These are phyloP conservation scores for Nebria brevicollis DNA, from an alignment of 2,888 invertebrate species.

Conservation along the genomic window DNA sequence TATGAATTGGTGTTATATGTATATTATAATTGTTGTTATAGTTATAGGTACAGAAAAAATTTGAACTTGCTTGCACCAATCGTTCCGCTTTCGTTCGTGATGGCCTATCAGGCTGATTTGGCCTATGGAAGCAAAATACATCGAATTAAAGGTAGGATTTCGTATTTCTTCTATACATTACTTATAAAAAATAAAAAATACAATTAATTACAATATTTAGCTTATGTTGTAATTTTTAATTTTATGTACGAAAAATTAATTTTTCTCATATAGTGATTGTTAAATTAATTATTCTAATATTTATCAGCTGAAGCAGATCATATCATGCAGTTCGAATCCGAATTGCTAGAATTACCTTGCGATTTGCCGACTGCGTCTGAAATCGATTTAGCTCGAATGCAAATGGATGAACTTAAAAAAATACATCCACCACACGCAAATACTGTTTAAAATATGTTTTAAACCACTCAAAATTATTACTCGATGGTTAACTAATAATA, in stretches of 20 bases:
- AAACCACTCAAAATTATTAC: neutral
- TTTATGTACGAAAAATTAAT: too few species aligned
- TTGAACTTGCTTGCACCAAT: constrained; percentile 72
- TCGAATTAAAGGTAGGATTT: constrained; percentile 74
- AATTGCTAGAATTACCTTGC: constrained; percentile 76
- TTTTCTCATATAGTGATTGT: too few species aligned
- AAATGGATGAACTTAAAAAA: constrained; percentile 56
- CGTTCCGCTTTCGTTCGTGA: constrained; percentile 76
- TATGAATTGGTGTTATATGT: constrained; percentile 52
- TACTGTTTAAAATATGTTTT: constrained; percentile 26
- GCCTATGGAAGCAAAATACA: constrained; percentile 82
- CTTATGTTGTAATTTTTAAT: too few species aligned
- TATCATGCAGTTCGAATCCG: constrained; percentile 79
- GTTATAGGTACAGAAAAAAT: constrained; percentile 71
- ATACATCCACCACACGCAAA: constrained; percentile 52
- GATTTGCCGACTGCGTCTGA: constrained; percentile 77
- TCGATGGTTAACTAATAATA: neutral
- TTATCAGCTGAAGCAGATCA: constrained; percentile 77
- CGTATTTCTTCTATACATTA: constrained; percentile 25
- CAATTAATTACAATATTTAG: too few species aligned
- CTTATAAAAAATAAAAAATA: neutral
- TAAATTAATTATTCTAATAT: constrained; percentile 52
- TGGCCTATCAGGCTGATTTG: constrained; percentile 79
- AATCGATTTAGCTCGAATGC: constrained; percentile 55
- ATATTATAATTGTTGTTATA: constrained; percentile 55